phyloP scores from a whole-genome alignment of 92 coral and sea anemone species.

The Virgularia gustaviana region DNA sequence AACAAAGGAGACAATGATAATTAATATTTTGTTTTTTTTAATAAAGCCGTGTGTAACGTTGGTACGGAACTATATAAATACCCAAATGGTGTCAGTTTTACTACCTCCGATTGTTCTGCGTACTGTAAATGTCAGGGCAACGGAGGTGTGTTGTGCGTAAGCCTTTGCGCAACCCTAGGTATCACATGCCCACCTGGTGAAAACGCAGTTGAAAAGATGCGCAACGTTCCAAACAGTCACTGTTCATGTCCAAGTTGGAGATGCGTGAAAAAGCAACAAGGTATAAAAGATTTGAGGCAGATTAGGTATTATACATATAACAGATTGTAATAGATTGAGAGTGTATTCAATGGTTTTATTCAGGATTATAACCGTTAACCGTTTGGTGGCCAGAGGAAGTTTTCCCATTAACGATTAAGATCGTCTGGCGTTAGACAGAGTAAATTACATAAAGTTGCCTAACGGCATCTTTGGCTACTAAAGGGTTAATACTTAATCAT shows the following conservation, averaged over 20 bases:
- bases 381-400: too few relatives aligned
- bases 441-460: too few relatives aligned
- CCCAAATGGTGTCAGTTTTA: conserved; percentile 1
- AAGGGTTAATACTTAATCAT: too few relatives aligned
- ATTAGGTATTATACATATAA: neutral
- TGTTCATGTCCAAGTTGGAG: conserved; percentile 26
- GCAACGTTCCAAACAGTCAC: conserved; percentile 13
- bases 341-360: neutral
- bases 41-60: too few relatives aligned
- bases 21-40: too few relatives aligned
- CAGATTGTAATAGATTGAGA: neutral
- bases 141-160: conserved; percentile 22
- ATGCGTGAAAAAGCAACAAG: conserved; percentile 14
- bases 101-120: conserved; percentile 10
- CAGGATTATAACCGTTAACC: too few relatives aligned
- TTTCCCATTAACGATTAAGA: too few relatives aligned
- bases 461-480: too few relatives aligned
- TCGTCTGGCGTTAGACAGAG: too few relatives aligned
- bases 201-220: neutral
- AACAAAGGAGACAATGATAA: too few relatives aligned
- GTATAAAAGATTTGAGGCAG: neutral
- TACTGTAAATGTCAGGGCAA: conserved; percentile 8
- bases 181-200: conserved; percentile 12
- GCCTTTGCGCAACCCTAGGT: conserved; percentile 23
- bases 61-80: neutral